These are phyloP conservation scores for Melanotaenia pygmaea DNA, from an alignment of 2,797 vertebrate species.

Conservation along the genomic window DNA sequence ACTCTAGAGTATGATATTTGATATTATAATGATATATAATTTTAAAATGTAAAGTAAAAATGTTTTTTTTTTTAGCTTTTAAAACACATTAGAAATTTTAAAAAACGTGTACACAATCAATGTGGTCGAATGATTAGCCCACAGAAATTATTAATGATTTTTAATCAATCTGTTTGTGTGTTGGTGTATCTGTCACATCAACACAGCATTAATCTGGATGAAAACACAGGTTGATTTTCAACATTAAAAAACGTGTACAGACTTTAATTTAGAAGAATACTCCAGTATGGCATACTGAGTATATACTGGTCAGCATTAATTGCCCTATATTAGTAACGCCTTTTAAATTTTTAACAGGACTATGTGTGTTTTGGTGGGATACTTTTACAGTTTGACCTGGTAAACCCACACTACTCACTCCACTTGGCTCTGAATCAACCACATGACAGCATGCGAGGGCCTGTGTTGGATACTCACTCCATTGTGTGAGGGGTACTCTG, in stretches of 20 bases:
- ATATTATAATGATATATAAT: not conserved
- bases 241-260: not conserved
- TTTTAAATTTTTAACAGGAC: constrained; percentile 52
- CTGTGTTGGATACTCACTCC: constrained; percentile 58
- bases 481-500: constrained; percentile 62
- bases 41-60: too few species aligned
- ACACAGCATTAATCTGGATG: too few species aligned
- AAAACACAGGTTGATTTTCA: not conserved
- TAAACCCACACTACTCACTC: constrained; percentile 5
- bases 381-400: constrained; percentile 42
- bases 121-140: constrained; percentile 9
- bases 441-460: constrained; percentile 20
- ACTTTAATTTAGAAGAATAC: not conserved
- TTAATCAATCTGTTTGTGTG: not conserved
- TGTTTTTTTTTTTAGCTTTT: too few species aligned
- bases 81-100: constrained; percentile 12
- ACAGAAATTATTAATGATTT: constrained; percentile 7
- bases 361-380: constrained; percentile 40
- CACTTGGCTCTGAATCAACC: constrained; percentile 45
- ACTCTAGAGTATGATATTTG: constrained; percentile 1
- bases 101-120: not conserved
- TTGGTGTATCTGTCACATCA: not conserved
- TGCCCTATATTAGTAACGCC: constrained; percentile 16
- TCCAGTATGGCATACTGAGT: too few species aligned
- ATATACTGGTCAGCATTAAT: constrained; percentile 7